Evolutionary conservation across 1,140 invertebrate genomes (phyloP).

Genomic region (Trachymyrmex septentrionalis): DNA sequence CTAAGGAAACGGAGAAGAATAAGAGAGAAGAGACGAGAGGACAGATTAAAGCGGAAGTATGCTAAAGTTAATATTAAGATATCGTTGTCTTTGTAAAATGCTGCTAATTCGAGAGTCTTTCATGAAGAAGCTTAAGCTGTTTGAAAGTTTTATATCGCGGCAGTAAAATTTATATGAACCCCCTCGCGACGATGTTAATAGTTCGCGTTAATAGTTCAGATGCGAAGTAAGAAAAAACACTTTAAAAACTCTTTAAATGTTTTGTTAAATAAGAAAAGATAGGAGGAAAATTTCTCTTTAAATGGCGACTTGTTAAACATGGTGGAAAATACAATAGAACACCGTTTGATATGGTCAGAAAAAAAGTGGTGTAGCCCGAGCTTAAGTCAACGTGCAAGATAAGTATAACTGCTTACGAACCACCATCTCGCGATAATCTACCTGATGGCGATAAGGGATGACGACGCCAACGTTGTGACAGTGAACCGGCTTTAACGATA

Average conservation of each 20-base stretch:
- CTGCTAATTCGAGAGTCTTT: constrained; percentile 11
- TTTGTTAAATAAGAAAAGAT: background rate
- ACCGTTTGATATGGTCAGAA: constrained; percentile 1
- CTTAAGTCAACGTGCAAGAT: constrained; percentile 34
- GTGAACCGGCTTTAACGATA: constrained; percentile 41
- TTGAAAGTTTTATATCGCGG: constrained; percentile 23
- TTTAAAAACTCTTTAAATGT: background rate
- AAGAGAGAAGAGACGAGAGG: background rate
- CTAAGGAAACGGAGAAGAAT: background rate
- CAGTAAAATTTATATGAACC: constrained; percentile 3
- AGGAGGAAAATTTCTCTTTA: background rate
- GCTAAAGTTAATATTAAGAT: constrained; percentile 26
- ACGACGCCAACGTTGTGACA: background rate
- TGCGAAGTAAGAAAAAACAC: background rate
- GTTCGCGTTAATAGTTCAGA: constrained; percentile 9
- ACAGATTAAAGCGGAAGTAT: constrained; percentile 6
- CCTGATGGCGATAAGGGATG: constrained; percentile 42
- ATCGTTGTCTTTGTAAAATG: constrained; percentile 24
- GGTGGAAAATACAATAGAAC: constrained; percentile 11
- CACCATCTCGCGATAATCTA: constrained; percentile 31
- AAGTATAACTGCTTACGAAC: constrained; percentile 18
- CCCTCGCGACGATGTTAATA: background rate
- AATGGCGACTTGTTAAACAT: background rate
- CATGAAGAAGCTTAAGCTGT: constrained; percentile 12
- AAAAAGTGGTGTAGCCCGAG: constrained; percentile 20